Evolutionary conservation across 1,140 invertebrate genomes (phyloP).

Genomic region (Hermetia illucens): DNA sequence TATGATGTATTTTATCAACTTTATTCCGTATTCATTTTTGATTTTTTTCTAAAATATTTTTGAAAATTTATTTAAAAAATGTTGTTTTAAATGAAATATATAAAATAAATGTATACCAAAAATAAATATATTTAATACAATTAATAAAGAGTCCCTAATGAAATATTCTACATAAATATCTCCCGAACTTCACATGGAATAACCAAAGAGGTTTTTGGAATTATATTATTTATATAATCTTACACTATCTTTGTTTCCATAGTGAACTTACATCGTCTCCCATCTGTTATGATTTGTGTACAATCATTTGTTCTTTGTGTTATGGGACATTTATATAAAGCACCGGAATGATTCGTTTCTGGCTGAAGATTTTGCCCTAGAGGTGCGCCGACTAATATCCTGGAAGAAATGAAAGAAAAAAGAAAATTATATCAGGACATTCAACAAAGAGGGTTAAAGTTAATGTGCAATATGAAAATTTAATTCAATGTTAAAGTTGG

Average conservation of each 20-base stretch:
- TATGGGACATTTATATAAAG: conserved; percentile 73
- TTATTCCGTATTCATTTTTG: too few relatives aligned
- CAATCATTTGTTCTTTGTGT: conserved; percentile 53
- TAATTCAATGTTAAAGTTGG: too few relatives aligned
- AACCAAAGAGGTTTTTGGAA: not conserved
- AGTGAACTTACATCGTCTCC: conserved; percentile 55
- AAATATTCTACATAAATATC: not conserved
- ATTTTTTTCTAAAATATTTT: too few relatives aligned
- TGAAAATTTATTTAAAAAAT: too few relatives aligned
- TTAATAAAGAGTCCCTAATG: not conserved
- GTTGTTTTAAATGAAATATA: too few relatives aligned
- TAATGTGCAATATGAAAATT: too few relatives aligned
- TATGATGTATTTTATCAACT: too few relatives aligned
- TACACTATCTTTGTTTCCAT: conserved; percentile 3
- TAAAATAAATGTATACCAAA: too few relatives aligned
- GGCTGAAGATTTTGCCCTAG: conserved; percentile 73
- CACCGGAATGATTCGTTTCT: conserved; percentile 69
- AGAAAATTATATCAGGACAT: too few relatives aligned
- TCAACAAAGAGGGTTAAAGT: too few relatives aligned
- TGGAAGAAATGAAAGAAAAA: too few relatives aligned
- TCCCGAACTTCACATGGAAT: not conserved
- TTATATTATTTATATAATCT: not conserved
- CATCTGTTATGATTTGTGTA: conserved; percentile 73
- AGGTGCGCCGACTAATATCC: conserved; percentile 85
- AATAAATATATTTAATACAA: not conserved